These are phyloP conservation scores for Chironomus riparius DNA, from an alignment of 2,888 invertebrate species.

Conservation along the genomic window DNA sequence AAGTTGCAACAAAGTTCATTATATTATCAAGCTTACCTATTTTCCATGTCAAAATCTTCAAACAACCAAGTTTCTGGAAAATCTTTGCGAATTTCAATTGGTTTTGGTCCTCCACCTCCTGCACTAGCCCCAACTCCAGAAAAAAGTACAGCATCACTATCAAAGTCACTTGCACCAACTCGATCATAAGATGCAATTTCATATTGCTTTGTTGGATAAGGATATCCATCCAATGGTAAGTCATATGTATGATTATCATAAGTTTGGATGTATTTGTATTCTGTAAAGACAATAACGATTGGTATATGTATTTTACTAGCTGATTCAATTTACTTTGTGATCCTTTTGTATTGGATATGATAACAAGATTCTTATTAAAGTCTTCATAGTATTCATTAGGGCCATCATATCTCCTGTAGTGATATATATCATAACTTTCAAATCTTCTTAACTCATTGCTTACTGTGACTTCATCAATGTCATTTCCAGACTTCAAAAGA, in stretches of 20 bases:
- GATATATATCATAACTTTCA: neutral
- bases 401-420: neutral
- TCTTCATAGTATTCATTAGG: neutral
- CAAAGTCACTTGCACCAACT: neutral
- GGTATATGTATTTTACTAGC: too few relatives aligned
- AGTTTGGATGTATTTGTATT: too few relatives aligned
- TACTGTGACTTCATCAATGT: conserved; percentile 35
- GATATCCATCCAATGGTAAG: too few relatives aligned
- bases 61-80: conserved; percentile 65
- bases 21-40: neutral
- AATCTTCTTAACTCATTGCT: neutral
- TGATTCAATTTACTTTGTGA: too few relatives aligned
- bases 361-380: neutral
- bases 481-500: conserved; percentile 55
- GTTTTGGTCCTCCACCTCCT: too few relatives aligned
- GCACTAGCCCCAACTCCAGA: too few relatives aligned
- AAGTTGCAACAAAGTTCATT: too few relatives aligned
- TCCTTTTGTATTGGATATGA: neutral
- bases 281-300: too few relatives aligned
- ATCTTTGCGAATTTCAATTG: conserved; percentile 44
- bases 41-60: conserved; percentile 38
- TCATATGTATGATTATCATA: too few relatives aligned
- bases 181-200: neutral
- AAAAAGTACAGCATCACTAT: too few relatives aligned
- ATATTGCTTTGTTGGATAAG: too few relatives aligned